Base-by-base conservation (phyloP, 2,113 vertebrate genomes). In the Callionymus lyra region DNA sequence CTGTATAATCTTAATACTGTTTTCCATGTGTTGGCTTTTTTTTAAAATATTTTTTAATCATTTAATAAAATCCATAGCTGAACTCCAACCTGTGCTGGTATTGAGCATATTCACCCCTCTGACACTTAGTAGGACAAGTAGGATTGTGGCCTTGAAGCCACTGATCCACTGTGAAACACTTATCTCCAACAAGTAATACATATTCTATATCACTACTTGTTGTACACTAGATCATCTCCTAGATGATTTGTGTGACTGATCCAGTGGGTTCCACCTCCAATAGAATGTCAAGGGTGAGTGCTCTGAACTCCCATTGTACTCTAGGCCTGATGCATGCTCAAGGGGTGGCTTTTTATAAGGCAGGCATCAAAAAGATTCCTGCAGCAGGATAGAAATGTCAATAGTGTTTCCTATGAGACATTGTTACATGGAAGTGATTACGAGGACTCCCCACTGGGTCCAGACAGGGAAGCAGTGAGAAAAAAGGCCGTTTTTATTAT, bases 391-490 rank as follows among this genome's bases (percentile, higher is more conserved):
- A 36, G 31, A 49, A 57, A 79, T 61, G 73, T 84, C 80, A 77
- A 82, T 72, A 70, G 50, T 12, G 10, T 45, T 67, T 78, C 59
- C 59, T 71, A 16, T 66, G 60, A 77, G 63, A 70, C 64, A 55
- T 78, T 41, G 61, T 74, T 56, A 53, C 65, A 59, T 42, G 15
- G 52, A 59, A 65, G 72, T 79, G 68, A 75, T 80, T 77, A 74
- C 69, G 63, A 74, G 71, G 44, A 50, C 61, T 68, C 54, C 73
- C 63, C 27, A 52, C 51, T 65, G 58, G 56, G 51, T 4, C 21
- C 21, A 27, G n/a, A n/a, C n/a, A n/a, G n/a, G n/a, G n/a, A n/a
- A n/a, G n/a, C n/a, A n/a, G n/a, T n/a, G n/a, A n/a, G n/a, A n/a
- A n/a, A n/a, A n/a, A n/a, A n/a, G n/a, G n/a, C n/a, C n/a, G n/a